These are phyloP conservation scores for Heterohyrax brucei DNA, from an alignment of 2,797 vertebrate genomes.

Conservation along the genomic window DNA sequence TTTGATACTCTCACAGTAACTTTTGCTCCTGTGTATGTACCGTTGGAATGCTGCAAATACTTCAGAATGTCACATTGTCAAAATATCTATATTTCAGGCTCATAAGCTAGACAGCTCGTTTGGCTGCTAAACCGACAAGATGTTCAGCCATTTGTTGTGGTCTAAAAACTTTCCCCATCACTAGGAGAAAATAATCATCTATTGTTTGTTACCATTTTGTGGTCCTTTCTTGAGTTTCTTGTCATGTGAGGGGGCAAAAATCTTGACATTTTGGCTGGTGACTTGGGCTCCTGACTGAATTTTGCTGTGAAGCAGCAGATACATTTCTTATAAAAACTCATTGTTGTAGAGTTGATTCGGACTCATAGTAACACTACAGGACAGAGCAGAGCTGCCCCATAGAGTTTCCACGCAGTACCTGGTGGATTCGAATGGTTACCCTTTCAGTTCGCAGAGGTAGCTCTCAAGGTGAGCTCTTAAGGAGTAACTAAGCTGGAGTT, in stretches of 20 bases:
- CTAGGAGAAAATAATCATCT: constrained; percentile 77
- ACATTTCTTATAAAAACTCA: not conserved
- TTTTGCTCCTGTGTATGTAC: constrained; percentile 21
- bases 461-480: too few relatives aligned
- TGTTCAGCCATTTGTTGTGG: constrained; percentile 85
- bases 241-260: not conserved
- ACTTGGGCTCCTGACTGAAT: not conserved
- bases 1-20: constrained; percentile 71
- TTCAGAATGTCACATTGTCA: constrained; percentile 88
- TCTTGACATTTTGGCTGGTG: not conserved
- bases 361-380: too few relatives aligned
- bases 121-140: constrained; percentile 82
- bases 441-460: too few relatives aligned
- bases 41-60: constrained; percentile 77
- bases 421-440: too few relatives aligned
- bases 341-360: too few relatives aligned
- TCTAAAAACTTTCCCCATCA: constrained; percentile 84
- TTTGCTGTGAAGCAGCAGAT: not conserved
- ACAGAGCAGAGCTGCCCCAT: too few relatives aligned
- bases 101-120: constrained; percentile 80
- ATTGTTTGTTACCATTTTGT: constrained; percentile 82
- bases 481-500: too few relatives aligned
- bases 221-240: constrained; percentile 47
- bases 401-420: too few relatives aligned
- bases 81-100: constrained; percentile 87